Evolutionary conservation across 2,888 invertebrate species (phyloP).

Genomic region (Dinocampus coccinellae): DNA sequence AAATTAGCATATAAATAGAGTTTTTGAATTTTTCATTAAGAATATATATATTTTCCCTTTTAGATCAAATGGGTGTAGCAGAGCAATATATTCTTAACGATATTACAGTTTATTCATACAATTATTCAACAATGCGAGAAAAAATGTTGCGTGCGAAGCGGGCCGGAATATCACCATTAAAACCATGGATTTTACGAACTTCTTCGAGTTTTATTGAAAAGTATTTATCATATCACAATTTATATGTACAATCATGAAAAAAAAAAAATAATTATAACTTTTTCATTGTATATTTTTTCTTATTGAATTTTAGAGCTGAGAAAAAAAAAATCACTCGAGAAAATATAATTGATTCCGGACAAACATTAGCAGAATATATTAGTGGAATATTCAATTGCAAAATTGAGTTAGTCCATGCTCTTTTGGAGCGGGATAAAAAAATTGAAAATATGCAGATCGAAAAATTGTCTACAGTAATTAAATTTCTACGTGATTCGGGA

Average conservation of each 20-base stretch:
- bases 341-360: not conserved
- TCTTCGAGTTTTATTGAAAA: not conserved
- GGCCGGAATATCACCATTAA: constrained; percentile 12
- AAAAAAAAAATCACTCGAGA: constrained; percentile 31
- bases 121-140: constrained; percentile 2
- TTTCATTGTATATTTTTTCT: not conserved
- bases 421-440: not conserved
- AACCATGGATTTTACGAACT: constrained; percentile 41
- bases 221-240: constrained; percentile 16
- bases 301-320: constrained; percentile 14
- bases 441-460: not conserved
- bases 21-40: no score
- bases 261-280: no score
- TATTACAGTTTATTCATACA: not conserved
- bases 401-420: not conserved
- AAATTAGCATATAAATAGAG: not conserved
- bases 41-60: not conserved
- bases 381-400: constrained; percentile 31
- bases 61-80: constrained; percentile 26
- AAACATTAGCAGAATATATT: constrained; percentile 11
- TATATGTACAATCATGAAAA: not conserved
- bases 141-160: constrained; percentile 11
- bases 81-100: constrained; percentile 29
- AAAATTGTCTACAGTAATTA: constrained; percentile 10
- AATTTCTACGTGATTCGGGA: constrained; percentile 17